A percentile compares a stretch with the other conserved stretches of the same genome.
These are phyloP conservation scores for Hirtodrosophila histrioides DNA, from an alignment of 2,888 invertebrate species.

Conservation along the genomic window DNA sequence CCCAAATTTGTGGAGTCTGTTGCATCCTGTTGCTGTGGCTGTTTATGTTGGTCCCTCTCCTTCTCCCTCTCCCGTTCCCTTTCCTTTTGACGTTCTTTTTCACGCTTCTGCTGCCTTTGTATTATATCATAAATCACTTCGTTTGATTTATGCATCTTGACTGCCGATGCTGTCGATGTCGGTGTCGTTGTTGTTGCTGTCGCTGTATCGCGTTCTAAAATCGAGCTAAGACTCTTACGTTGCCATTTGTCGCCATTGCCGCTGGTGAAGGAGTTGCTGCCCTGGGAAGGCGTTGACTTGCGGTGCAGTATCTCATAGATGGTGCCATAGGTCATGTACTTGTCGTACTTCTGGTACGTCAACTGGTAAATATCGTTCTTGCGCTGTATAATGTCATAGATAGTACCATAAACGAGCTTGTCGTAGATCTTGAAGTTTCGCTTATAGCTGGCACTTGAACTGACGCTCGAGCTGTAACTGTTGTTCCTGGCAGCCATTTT, in stretches of 20 bases:
- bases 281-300: conserved; percentile 73
- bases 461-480: conserved; percentile 37
- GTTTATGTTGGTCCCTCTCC: conserved; percentile 18
- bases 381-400: conserved; percentile 84
- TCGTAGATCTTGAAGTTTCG: conserved; percentile 84
- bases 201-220: conserved; percentile 77
- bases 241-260: conserved; percentile 77
- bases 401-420: conserved; percentile 84
- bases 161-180: conserved; percentile 25
- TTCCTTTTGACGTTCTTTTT: conserved; percentile 59
- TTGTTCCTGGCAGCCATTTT: conserved; percentile 47
- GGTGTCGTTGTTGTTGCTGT: conserved; percentile 20
- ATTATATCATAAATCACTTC: conserved; percentile 84
- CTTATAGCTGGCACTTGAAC: conserved; percentile 66
- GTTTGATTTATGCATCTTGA: conserved; percentile 64
- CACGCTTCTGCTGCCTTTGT: conserved; percentile 73
- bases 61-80: conserved; percentile 11
- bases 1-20: conserved; percentile 40
- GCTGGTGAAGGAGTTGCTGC: conserved; percentile 39
- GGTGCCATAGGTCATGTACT: conserved; percentile 85
- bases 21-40: conserved; percentile 42
- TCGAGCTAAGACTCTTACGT: conserved; percentile 82
- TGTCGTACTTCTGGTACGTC: conserved; percentile 84
- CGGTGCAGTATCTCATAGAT: conserved; percentile 84
- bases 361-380: conserved; percentile 84